phyloP scores from a whole-genome alignment of 2,888 invertebrate genomes.

The Nyleta sp. region DNA sequence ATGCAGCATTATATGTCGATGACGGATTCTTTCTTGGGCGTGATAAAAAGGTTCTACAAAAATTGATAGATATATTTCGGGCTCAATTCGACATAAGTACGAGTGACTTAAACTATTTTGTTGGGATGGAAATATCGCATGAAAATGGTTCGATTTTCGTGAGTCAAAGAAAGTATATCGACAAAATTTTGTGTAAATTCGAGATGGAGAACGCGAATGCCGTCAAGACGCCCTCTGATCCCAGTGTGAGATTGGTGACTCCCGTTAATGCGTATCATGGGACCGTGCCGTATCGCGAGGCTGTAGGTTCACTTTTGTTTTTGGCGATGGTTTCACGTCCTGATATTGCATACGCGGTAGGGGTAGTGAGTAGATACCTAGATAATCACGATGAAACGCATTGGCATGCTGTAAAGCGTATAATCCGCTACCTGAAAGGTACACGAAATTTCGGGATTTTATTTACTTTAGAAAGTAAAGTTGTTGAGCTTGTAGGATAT shows the following conservation, averaged over 20 bases:
- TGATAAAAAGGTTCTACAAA: constrained; percentile 1
- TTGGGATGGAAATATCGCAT: constrained; percentile 38
- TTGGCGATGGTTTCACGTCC: constrained; percentile 31
- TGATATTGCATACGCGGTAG: constrained; percentile 41
- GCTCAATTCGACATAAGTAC: constrained; percentile 27
- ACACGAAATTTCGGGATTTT: constrained; percentile 44
- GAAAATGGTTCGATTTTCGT: constrained; percentile 16
- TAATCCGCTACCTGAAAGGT: constrained; percentile 48
- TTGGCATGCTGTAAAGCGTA: constrained; percentile 49
- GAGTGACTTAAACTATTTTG: constrained; percentile 22
- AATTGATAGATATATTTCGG: neutral
- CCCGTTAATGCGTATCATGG: neutral
- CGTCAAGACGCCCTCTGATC: constrained; percentile 40
- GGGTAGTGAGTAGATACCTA: constrained; percentile 41
- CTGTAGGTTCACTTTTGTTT: constrained; percentile 37
- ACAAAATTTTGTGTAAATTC: constrained; percentile 54
- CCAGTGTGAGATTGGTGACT: constrained; percentile 3
- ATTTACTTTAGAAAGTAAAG: constrained; percentile 20
- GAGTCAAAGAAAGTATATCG: constrained; percentile 39
- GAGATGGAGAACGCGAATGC: constrained; percentile 45
- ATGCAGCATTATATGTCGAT: constrained; percentile 52
- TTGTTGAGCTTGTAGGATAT: constrained; percentile 21
- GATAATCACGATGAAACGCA: constrained; percentile 45
- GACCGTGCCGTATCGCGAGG: constrained; percentile 36
- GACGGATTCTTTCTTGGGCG: constrained; percentile 36